Conservation (phyloP, 2,113 vertebrate genomes). For the Sula dactylatra region DNA sequence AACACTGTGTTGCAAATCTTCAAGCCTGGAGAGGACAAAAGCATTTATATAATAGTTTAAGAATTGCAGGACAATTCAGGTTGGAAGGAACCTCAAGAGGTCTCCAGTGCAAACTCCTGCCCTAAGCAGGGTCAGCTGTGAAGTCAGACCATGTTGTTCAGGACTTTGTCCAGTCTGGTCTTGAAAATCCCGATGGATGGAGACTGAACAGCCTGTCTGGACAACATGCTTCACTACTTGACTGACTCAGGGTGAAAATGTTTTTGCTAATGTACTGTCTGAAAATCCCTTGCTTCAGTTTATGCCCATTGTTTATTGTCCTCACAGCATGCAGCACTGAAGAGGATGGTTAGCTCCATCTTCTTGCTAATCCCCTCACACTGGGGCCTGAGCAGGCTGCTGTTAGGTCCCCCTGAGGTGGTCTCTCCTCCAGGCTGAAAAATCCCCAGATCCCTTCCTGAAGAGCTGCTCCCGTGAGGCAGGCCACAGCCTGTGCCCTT, state of each 20-base stretch:
- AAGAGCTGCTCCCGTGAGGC: neutral
- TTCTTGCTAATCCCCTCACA: accelerated
- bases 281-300: neutral
- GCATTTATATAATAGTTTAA: neutral
- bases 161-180: neutral
- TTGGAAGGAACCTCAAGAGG: neutral
- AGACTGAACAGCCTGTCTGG: neutral
- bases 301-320: neutral
- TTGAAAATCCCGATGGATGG: neutral
- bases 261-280: neutral
- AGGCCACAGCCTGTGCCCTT: neutral
- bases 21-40: neutral
- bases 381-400: neutral
- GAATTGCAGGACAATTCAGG: neutral
- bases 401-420: neutral
- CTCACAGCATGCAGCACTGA: neutral
- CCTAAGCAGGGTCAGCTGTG: neutral
- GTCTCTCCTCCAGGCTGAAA: neutral
- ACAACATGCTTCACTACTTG: neutral
- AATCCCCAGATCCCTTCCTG: accelerated
- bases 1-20: neutral
- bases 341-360: neutral
- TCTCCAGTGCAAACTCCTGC: neutral
- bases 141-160: neutral
- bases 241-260: neutral